Percentiles rank a stretch among this genome's conserved stretches.
Conservation (phyloP, 2,113 vertebrate species). For the Antigone vipio region DNA sequence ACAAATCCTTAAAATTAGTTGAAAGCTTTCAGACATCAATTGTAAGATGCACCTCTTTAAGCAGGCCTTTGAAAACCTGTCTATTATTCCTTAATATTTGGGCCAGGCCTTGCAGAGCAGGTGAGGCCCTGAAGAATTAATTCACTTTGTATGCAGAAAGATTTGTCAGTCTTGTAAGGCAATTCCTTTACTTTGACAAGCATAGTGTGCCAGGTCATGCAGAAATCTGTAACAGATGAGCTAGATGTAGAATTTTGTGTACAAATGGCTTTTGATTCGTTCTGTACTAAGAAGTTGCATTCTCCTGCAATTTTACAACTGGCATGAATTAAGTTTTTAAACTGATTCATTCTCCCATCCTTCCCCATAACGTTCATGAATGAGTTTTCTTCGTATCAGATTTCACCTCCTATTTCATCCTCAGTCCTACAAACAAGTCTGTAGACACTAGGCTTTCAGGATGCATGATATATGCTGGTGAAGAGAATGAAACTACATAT, state of each 20-base stretch:
- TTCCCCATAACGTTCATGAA: not conserved
- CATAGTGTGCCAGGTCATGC: not conserved
- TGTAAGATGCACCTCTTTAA: not conserved
- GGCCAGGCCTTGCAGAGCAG: not conserved
- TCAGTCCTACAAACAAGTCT: not conserved
- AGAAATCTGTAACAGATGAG: not conserved
- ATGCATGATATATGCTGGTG: not conserved
- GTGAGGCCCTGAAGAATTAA: not conserved
- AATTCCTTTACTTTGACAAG: not conserved
- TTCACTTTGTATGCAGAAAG: not conserved
- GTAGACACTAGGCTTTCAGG: not conserved
- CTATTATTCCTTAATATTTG: not conserved
- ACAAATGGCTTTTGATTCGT: not conserved
- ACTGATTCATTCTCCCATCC: not conserved
- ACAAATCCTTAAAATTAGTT: not conserved
- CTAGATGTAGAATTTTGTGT: not conserved
- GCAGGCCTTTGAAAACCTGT: not conserved
- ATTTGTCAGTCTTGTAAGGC: not conserved
- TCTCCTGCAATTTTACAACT: not conserved
- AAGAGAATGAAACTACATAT: not conserved
- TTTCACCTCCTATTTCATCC: not conserved
- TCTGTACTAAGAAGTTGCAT: not conserved
- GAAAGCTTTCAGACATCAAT: not conserved
- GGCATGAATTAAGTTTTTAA: not conserved
- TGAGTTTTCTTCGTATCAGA: not conserved